Evolutionary conservation across 2,113 vertebrate genomes (phyloP), one percentile per base, ranked within the genome.

Genomic region (Notiomystis cincta): DNA sequence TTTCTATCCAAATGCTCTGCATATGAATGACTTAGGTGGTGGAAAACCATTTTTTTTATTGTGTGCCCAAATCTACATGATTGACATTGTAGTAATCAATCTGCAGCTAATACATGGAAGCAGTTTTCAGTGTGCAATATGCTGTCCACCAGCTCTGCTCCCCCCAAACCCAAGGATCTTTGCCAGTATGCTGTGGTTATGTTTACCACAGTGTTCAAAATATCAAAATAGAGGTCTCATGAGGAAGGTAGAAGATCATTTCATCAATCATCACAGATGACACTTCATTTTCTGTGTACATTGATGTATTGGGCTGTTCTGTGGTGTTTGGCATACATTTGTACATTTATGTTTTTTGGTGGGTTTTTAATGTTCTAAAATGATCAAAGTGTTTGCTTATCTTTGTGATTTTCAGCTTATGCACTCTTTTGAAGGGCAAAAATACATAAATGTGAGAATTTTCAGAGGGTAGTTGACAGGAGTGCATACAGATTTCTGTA

Each of bases 121-220:
- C 0, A 2, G 13, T 73, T 93, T 73, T 69, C 53, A 73, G 1
- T 91, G 24, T 91, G 13, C 28, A 44, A 1, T 48, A 13, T 61
- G 22, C 24, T 9, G 8, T 83, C 24, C 30, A 56, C 31, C 35
- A 33, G 2, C 2, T 17, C 17, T 30, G 24, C 4, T 10, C 2
- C 57, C 57, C 28, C 30, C 5, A 37, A 30, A 58, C 17, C 47
- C 48, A 25, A 25, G 21, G 11, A 48, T 62, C 72, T 81, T 81
- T 0, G 0, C 23, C 20, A 38, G 10, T 54, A 13, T 64, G 6
- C 24, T 58, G 38, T 50, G 62, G 16, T 5, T 77, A 5, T 21
- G 25, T 77, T 87, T 65, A 57, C n/a, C 25, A 53, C 22, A 79
- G 37, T 31, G 9, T 42, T 58, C 30, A 54, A 51, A 86, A 75